These are phyloP conservation scores for Menidia beryllina DNA, from an alignment of 2,113 vertebrate species.

Conservation along the genomic window DNA sequence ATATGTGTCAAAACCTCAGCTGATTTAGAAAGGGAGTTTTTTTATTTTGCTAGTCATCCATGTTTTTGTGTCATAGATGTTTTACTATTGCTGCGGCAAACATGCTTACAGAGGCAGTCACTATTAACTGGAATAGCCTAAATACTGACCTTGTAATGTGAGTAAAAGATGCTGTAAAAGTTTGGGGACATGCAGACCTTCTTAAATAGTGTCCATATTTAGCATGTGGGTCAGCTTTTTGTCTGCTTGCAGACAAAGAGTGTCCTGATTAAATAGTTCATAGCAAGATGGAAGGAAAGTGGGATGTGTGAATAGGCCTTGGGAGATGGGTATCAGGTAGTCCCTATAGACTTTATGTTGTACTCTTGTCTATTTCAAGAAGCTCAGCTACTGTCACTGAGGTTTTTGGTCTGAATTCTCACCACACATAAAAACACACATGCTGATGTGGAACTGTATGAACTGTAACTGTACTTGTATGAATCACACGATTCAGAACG, in stretches of 20 bases:
- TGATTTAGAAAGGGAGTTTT: slow-evolving; percentile 5
- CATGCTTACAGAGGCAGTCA: not conserved
- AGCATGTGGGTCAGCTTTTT: slow-evolving; percentile 77
- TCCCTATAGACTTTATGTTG: slow-evolving; percentile 67
- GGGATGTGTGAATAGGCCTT: slow-evolving; percentile 64
- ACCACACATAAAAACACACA: not conserved
- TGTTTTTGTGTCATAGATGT: not conserved
- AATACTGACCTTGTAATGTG: slow-evolving; percentile 51
- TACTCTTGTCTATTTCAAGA: slow-evolving; percentile 75
- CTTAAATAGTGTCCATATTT: slow-evolving; percentile 63
- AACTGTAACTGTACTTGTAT: not conserved
- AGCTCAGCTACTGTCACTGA: slow-evolving; percentile 36
- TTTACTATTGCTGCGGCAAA: not conserved
- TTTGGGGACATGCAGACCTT: slow-evolving; percentile 56
- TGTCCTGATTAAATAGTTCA: slow-evolving; percentile 64
- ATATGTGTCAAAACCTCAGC: slow-evolving; percentile 8
- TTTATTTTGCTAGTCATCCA: slow-evolving; percentile 11
- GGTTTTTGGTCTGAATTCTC: slow-evolving; percentile 65
- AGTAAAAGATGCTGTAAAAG: slow-evolving; percentile 28
- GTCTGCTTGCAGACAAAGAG: slow-evolving; percentile 60
- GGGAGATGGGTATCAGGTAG: slow-evolving; percentile 67
- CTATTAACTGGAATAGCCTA: slow-evolving; percentile 10
- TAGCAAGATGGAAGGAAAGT: slow-evolving; percentile 46
- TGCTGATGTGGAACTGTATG: not conserved
- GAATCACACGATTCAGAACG: not conserved